phyloP scores from a whole-genome alignment of 2,113 vertebrate species.

The Vicugna pacos region DNA sequence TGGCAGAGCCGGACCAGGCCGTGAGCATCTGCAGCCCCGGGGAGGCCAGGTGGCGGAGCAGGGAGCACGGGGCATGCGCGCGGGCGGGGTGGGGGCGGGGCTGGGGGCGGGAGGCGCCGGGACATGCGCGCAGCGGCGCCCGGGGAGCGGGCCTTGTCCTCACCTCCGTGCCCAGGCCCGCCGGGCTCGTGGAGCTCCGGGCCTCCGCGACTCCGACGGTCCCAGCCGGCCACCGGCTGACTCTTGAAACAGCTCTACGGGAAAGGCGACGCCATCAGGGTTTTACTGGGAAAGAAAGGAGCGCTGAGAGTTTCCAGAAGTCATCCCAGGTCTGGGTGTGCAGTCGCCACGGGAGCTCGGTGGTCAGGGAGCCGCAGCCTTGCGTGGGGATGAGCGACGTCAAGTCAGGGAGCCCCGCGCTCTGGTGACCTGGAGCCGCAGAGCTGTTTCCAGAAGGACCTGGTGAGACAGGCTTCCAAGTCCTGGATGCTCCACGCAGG shows the following conservation, averaged over 20 bases:
- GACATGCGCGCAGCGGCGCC: too few relatives aligned
- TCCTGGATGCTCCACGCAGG: neutral
- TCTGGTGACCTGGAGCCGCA: neutral
- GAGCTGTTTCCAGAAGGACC: neutral
- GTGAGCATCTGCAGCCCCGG: too few relatives aligned
- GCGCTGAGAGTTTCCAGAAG: neutral
- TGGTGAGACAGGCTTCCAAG: neutral
- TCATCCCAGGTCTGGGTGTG: neutral
- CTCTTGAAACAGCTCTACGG: neutral
- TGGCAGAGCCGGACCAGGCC: too few relatives aligned
- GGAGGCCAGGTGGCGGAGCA: too few relatives aligned
- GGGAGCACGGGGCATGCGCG: neutral
- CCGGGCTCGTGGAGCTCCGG: fast-evolving
- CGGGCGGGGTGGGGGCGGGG: too few relatives aligned
- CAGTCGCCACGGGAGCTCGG: too few relatives aligned
- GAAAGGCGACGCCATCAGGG: neutral
- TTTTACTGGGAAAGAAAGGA: neutral
- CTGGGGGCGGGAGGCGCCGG: fast-evolving
- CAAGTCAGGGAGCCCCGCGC: neutral
- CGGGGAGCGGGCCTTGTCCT: neutral
- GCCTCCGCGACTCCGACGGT: neutral
- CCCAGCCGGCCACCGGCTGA: neutral
- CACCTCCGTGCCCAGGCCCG: neutral
- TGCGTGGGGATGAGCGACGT: neutral
- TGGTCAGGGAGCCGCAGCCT: neutral